Evolutionary conservation across 1,140 invertebrate genomes (phyloP), one percentile per base, ranked within the genome.

Genomic region (Cherax destructor): DNA sequence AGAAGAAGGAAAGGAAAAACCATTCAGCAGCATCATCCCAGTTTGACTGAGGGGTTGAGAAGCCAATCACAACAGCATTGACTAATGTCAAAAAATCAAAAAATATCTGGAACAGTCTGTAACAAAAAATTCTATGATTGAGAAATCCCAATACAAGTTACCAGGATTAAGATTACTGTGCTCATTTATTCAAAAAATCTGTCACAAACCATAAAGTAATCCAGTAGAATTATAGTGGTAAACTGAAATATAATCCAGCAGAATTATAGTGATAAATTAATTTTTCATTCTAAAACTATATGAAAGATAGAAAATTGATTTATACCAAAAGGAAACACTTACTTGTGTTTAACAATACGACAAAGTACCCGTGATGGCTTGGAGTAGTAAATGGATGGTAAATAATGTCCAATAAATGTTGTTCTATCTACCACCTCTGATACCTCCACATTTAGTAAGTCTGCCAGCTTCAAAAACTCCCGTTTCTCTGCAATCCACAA

Each of bases 41-140:
- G 89, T 95, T 95, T 10, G 95, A 94, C 24, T 93, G 93, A 72
- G 95, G 94, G 7, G 94, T 80, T 93, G 95, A 94, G 91, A 95
- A 93, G 1, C 94, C 95, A 92, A 96, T 95, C 88, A 95, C 94
- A 79, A 95, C 93, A 18, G 95, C 95, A 94, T 96, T 96, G 9
- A 95, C 61, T 52, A 95, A 93, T 84, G 95, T 96, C 89, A 95
- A 92, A 47, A 95, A 86, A 92, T 96, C 95, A 94, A 96, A 96
- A 61, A 94, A 94, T 72, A 94, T 95, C 30, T 95, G 94, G 92
- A 96, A 96, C 89, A 93, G 94, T 91, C 95, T 95, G 79, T 13
- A 88, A 88, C 50, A 69, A 52, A 47, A 83, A 78, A 49, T 78
- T 59, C 4, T 13, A 80, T 76, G 9, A 77, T 24, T 49, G 13